These are phyloP conservation scores for Nothura maculosa DNA, from an alignment of 2,797 vertebrate genomes.

Conservation along the genomic window DNA sequence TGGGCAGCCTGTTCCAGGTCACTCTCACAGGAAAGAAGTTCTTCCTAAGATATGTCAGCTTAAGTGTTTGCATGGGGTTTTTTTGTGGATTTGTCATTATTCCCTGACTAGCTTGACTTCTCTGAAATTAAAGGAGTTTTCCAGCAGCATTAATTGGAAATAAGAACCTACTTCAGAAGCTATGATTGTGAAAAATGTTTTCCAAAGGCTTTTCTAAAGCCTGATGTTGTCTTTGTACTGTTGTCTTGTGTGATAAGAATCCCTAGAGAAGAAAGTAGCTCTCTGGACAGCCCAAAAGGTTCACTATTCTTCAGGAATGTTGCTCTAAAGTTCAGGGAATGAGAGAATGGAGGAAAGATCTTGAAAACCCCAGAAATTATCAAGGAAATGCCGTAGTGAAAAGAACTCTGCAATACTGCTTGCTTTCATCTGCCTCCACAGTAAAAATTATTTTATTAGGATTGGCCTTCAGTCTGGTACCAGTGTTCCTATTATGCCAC, in stretches of 20 bases:
- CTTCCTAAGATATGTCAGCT: background rate
- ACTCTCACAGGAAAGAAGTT: too few species aligned
- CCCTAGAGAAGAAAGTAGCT: background rate
- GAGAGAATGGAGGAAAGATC: background rate
- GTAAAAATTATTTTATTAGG: background rate
- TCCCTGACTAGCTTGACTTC: background rate
- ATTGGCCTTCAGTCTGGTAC: rapidly evolving
- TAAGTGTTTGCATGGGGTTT: background rate
- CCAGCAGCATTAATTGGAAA: background rate
- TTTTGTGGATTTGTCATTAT: background rate
- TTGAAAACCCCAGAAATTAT: background rate
- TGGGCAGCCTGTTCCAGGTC: too few species aligned
- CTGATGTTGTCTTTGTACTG: background rate
- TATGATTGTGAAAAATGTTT: background rate
- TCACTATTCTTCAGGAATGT: background rate
- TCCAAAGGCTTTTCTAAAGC: background rate
- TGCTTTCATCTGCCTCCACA: background rate
- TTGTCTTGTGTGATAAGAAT: background rate
- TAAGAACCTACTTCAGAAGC: rapidly evolving
- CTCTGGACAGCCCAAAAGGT: background rate
- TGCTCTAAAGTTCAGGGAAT: background rate
- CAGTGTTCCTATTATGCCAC: background rate
- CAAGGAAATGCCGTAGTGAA: background rate
- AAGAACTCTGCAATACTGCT: background rate
- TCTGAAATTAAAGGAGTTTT: background rate